Percentiles rank a stretch among this genome's conserved stretches.
These are phyloP conservation scores for Brachylomia viminalis DNA, from an alignment of 2,888 invertebrate species.

Conservation along the genomic window DNA sequence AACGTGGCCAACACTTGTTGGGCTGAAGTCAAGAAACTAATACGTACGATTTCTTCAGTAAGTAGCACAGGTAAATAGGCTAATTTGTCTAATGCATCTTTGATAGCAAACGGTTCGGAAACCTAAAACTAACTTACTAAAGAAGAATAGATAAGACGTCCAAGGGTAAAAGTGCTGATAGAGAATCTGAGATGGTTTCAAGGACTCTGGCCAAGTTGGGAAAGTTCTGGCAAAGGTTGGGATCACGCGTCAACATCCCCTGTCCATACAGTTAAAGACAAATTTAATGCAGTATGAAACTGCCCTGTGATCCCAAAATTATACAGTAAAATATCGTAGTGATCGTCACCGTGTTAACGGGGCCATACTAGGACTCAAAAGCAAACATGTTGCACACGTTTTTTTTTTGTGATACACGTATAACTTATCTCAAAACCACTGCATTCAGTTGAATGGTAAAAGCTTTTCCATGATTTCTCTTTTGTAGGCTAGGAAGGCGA, in stretches of 20 bases:
- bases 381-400: background rate
- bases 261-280: background rate
- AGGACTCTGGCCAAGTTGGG: background rate
- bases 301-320: background rate
- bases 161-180: background rate
- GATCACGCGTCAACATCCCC: background rate
- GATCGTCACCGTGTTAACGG: background rate
- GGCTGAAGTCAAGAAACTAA: conserved; percentile 38
- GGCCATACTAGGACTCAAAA: background rate
- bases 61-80: conserved; percentile 27
- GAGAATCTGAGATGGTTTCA: background rate
- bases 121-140: background rate
- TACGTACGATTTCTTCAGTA: conserved; percentile 8
- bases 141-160: background rate
- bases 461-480: conserved; percentile 40
- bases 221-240: background rate
- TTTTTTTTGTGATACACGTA: too few species aligned
- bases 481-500: background rate
- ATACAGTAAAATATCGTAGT: background rate
- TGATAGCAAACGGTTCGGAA: background rate
- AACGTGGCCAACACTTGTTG: conserved; percentile 40
- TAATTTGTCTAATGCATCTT: conserved; percentile 1
- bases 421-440: too few species aligned
- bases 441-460: conserved; percentile 39
- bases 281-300: background rate